phyloP scores from a whole-genome alignment of 2,797 vertebrate genomes.

The Syngnathus rostellatus region DNA sequence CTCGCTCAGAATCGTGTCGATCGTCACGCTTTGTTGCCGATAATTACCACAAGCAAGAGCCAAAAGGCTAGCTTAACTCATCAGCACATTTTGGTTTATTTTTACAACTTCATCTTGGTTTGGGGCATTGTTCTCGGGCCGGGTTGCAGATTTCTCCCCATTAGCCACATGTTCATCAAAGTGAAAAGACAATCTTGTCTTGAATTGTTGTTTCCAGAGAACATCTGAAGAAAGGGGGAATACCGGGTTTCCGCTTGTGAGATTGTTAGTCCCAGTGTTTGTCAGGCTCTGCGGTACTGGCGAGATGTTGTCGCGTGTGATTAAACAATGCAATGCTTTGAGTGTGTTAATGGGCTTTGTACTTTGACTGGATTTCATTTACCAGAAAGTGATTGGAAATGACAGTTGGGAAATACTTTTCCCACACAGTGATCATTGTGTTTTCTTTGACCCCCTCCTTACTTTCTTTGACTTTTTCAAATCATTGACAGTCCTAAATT shows the following conservation, averaged over 20 bases:
- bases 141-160: slow-evolving; percentile 19
- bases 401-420: slow-evolving; percentile 6
- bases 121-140: slow-evolving; percentile 34
- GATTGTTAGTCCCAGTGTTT: background rate
- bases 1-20: slow-evolving; percentile 24
- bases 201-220: slow-evolving; percentile 19
- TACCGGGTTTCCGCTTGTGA: background rate
- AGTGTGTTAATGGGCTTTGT: slow-evolving; percentile 1
- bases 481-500: slow-evolving; percentile 41
- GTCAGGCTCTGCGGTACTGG: background rate
- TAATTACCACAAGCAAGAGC: slow-evolving; percentile 34
- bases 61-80: slow-evolving; percentile 39
- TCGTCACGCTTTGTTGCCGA: slow-evolving; percentile 24
- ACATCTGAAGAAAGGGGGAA: background rate
- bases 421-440: slow-evolving; percentile 16
- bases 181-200: slow-evolving; percentile 16
- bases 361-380: slow-evolving; percentile 1
- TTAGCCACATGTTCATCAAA: slow-evolving; percentile 19
- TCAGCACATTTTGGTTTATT: slow-evolving; percentile 23
- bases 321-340: slow-evolving; percentile 6
- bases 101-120: slow-evolving; percentile 40
- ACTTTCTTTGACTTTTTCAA: slow-evolving; percentile 28
- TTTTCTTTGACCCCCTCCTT: slow-evolving; percentile 28
- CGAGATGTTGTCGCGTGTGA: slow-evolving; percentile 2
- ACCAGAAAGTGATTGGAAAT: background rate